Conservation (phyloP, 2,113 vertebrate genomes). For the Melospiza georgiana region DNA sequence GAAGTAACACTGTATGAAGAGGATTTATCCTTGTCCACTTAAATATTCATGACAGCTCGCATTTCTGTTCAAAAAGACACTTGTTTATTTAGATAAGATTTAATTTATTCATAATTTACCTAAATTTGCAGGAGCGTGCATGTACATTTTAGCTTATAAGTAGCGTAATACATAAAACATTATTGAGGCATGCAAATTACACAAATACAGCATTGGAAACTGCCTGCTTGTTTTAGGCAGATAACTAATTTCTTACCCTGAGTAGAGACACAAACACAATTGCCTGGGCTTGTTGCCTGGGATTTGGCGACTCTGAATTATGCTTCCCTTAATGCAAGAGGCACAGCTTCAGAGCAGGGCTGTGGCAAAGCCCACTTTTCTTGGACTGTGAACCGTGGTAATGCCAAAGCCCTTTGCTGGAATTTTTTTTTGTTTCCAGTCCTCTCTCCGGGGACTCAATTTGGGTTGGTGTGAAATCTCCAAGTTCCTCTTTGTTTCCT, state of each 20-base stretch:
- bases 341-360: not conserved
- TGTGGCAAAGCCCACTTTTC: not conserved
- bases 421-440: not conserved
- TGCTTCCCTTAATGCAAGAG: not conserved
- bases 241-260: slow-evolving; percentile 70
- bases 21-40: slow-evolving; percentile 77
- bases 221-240: slow-evolving; percentile 72
- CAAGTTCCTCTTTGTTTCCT: fast-evolving
- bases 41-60: slow-evolving; percentile 82
- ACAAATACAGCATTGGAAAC: slow-evolving; percentile 53
- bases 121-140: slow-evolving; percentile 78
- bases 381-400: not conserved
- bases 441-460: fast-evolving
- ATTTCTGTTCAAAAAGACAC: slow-evolving; percentile 80
- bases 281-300: slow-evolving; percentile 47
- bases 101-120: slow-evolving; percentile 88
- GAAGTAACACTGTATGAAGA: slow-evolving; percentile 67
- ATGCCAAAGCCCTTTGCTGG: not conserved
- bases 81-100: slow-evolving; percentile 88
- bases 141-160: slow-evolving; percentile 80
- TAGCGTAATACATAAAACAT: slow-evolving; percentile 79
- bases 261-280: slow-evolving; percentile 58
- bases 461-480: not conserved
- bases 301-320: slow-evolving; percentile 33
- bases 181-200: slow-evolving; percentile 75